A percentile compares a stretch with the other conserved stretches of the same genome.
Conservation (phyloP, 2,797 vertebrate species). For the Parotocinclus haroldoi region DNA sequence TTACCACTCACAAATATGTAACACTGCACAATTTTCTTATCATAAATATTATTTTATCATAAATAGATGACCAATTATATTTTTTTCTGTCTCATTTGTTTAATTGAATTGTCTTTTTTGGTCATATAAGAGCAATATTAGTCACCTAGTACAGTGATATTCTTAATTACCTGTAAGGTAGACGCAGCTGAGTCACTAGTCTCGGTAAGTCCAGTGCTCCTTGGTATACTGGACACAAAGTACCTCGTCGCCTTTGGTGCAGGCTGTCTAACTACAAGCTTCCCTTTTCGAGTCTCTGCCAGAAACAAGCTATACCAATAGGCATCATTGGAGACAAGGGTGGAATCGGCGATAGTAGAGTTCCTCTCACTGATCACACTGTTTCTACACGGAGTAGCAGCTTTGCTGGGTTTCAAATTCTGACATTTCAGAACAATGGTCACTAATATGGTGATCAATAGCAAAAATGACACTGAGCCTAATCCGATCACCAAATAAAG, state of each 20-base stretch:
- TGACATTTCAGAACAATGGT: conserved; percentile 52
- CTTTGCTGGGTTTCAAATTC: conserved; percentile 54
- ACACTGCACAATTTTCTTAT: too few relatives aligned
- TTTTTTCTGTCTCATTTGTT: too few relatives aligned
- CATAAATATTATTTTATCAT: too few relatives aligned
- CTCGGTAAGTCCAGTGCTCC: conserved; percentile 58
- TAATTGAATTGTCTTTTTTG: too few relatives aligned
- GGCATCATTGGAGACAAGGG: conserved; percentile 47
- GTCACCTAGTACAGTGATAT: too few relatives aligned
- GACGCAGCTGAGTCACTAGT: conserved; percentile 65
- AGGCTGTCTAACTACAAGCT: conserved; percentile 46
- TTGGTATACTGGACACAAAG: conserved; percentile 61
- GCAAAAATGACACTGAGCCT: conserved; percentile 50
- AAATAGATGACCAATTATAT: too few relatives aligned
- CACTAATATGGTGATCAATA: conserved; percentile 53
- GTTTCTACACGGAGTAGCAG: conserved; percentile 48
- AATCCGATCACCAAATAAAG: conserved; percentile 53
- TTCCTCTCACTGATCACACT: conserved; percentile 47
- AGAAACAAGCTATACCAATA: conserved; percentile 61
- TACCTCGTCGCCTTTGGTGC: conserved; percentile 44
- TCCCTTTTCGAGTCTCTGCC: conserved; percentile 46
- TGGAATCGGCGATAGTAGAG: conserved; percentile 46
- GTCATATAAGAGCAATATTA: too few relatives aligned
- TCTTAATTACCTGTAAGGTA: conserved; percentile 55
- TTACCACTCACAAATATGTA: too few relatives aligned